Percentiles rank a stretch among this genome's conserved stretches.
Evolutionary conservation across 2,113 vertebrate species (phyloP).

Genomic region (Hippocampus comes): DNA sequence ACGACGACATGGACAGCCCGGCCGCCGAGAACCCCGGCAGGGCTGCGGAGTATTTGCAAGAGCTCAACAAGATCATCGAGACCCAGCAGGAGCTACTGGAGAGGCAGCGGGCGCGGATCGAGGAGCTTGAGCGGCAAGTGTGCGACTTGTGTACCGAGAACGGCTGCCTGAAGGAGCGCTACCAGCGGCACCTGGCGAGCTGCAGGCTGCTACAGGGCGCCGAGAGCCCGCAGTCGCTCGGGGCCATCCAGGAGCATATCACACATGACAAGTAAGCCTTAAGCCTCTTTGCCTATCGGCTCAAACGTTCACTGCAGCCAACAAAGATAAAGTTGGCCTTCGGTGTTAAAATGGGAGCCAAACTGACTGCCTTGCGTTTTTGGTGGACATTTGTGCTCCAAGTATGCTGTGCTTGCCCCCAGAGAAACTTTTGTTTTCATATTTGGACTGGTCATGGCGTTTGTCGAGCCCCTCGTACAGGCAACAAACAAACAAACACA

Average conservation of each 20-base stretch:
- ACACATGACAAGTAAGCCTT: slow-evolving; percentile 78
- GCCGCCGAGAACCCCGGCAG: slow-evolving; percentile 79
- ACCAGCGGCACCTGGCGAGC: slow-evolving; percentile 87
- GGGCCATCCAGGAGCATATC: slow-evolving; percentile 74
- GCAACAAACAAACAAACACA: too few species aligned
- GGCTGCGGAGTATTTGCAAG: slow-evolving; percentile 86
- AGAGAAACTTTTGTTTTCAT: background rate
- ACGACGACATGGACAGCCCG: slow-evolving; percentile 80
- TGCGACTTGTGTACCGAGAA: slow-evolving; percentile 82
- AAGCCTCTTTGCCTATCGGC: background rate
- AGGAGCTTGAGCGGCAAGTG: slow-evolving; percentile 91
- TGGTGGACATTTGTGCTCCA: background rate
- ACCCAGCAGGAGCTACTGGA: slow-evolving; percentile 88
- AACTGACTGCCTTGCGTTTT: background rate
- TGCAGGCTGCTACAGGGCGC: slow-evolving; percentile 79
- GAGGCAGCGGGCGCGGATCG: slow-evolving; percentile 81
- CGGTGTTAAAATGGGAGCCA: background rate
- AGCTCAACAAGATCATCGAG: slow-evolving; percentile 85
- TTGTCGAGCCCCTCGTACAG: too few species aligned
- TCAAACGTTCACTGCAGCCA: slow-evolving; percentile 6
- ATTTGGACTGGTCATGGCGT: background rate
- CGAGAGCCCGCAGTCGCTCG: slow-evolving; percentile 58
- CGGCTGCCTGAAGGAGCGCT: slow-evolving; percentile 78
- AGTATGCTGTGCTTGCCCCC: background rate
- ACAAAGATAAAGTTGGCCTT: background rate